These are phyloP conservation scores for Orthosia gracilis DNA, from an alignment of 2,888 invertebrate species.

Conservation along the genomic window DNA sequence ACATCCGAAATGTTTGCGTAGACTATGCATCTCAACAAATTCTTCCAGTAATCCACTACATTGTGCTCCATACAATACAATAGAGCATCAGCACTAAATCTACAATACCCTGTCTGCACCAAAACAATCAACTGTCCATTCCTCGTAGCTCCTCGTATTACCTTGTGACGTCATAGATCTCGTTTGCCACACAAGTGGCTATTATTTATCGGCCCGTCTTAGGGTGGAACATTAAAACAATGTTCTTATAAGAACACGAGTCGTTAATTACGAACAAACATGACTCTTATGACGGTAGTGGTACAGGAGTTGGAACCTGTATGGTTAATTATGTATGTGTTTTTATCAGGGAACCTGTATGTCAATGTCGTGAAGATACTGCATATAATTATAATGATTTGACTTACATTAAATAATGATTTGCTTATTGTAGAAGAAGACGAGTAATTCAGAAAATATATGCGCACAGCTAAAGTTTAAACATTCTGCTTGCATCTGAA, in stretches of 20 bases:
- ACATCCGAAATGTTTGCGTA: slow-evolving; percentile 1
- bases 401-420: not conserved
- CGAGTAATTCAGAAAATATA: not conserved
- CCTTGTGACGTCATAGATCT: slow-evolving; percentile 64
- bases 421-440: not conserved
- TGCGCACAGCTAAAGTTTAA: too few species aligned
- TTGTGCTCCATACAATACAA: slow-evolving; percentile 36
- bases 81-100: slow-evolving; percentile 32
- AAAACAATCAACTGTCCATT: slow-evolving; percentile 64
- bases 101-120: slow-evolving; percentile 45
- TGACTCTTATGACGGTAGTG: slow-evolving; percentile 76
- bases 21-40: slow-evolving; percentile 17
- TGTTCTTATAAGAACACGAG: slow-evolving; percentile 84
- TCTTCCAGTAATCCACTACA: slow-evolving; percentile 38
- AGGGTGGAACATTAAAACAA: slow-evolving; percentile 78
- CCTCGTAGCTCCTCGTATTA: slow-evolving; percentile 67
- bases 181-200: slow-evolving; percentile 83
- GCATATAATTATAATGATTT: slow-evolving; percentile 20
- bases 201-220: slow-evolving; percentile 81
- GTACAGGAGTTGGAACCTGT: slow-evolving; percentile 66
- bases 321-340: slow-evolving; percentile 32
- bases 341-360: slow-evolving; percentile 18
- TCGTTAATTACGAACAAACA: slow-evolving; percentile 89
- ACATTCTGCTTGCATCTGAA: too few species aligned
- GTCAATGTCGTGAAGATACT: slow-evolving; percentile 18